Percentiles rank a stretch among this genome's conserved stretches.
Evolutionary conservation across 2,888 invertebrate species (phyloP).

Genomic region (Drosophila birchii): DNA sequence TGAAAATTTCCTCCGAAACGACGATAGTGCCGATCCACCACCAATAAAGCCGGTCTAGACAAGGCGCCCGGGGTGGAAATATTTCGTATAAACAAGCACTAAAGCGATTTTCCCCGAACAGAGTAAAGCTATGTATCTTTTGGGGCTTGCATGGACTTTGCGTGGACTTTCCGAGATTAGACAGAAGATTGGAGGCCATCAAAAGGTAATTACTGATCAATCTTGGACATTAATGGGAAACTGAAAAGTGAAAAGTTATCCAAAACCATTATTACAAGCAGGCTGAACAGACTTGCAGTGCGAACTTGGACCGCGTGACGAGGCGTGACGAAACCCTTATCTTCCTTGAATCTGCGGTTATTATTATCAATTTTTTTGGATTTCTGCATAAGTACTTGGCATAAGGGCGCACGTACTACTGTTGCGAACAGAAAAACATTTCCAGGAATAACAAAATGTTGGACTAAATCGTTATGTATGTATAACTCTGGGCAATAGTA

Average conservation of each 20-base stretch:
- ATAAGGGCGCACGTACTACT: background rate
- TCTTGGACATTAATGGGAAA: background rate
- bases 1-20: background rate
- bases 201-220: background rate
- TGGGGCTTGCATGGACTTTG: background rate
- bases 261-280: no score
- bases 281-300: background rate
- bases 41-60: background rate
- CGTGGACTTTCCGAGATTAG: no score
- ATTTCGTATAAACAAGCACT: background rate
- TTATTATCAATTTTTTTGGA: background rate
- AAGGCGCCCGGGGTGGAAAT: background rate
- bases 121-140: background rate
- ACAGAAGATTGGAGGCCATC: background rate
- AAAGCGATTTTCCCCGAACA: no score
- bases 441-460: background rate
- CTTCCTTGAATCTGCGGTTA: background rate
- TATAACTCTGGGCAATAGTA: background rate
- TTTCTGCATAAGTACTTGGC: conserved; percentile 5
- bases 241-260: background rate
- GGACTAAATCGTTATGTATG: background rate
- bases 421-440: background rate
- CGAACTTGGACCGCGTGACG: background rate
- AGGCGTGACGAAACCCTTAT: background rate
- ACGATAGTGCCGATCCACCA: background rate